These are phyloP conservation scores for Colinus virginianus DNA, from an alignment of 2,113 vertebrate genomes.

Conservation along the genomic window DNA sequence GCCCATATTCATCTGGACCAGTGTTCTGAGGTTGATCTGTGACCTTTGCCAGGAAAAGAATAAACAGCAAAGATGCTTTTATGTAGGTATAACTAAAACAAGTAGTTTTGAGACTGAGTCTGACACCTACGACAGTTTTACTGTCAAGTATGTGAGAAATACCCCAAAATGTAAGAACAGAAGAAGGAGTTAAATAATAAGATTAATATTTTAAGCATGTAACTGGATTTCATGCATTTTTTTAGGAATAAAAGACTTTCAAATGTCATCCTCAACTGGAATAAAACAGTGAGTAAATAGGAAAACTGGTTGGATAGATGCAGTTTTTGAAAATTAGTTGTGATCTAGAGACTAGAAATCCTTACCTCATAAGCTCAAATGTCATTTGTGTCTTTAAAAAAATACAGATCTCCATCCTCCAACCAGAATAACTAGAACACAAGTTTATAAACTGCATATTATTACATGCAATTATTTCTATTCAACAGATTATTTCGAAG, in stretches of 20 bases:
- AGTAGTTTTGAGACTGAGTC: neutral
- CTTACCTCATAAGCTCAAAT: neutral
- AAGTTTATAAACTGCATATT: neutral
- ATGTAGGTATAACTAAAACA: neutral
- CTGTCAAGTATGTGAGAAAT: neutral
- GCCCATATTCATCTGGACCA: neutral
- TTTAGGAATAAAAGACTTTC: neutral
- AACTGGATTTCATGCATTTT: neutral
- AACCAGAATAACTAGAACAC: neutral
- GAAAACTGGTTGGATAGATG: neutral
- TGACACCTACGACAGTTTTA: neutral
- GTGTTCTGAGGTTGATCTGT: neutral
- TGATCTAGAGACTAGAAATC: neutral
- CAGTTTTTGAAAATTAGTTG: neutral
- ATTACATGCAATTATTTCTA: slow-evolving; percentile 56
- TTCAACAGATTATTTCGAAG: slow-evolving; percentile 78
- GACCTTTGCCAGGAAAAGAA: neutral
- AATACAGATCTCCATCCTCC: neutral
- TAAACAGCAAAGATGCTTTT: neutral
- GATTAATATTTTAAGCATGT: neutral
- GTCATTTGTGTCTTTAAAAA: neutral
- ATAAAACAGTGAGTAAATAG: neutral
- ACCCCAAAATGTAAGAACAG: neutral
- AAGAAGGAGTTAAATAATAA: neutral
- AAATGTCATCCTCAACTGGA: neutral